Percentiles rank a stretch among this genome's conserved stretches.
These are phyloP conservation scores for Sphaerodactylus townsendi DNA, from an alignment of 2,113 vertebrate genomes.

Conservation along the genomic window DNA sequence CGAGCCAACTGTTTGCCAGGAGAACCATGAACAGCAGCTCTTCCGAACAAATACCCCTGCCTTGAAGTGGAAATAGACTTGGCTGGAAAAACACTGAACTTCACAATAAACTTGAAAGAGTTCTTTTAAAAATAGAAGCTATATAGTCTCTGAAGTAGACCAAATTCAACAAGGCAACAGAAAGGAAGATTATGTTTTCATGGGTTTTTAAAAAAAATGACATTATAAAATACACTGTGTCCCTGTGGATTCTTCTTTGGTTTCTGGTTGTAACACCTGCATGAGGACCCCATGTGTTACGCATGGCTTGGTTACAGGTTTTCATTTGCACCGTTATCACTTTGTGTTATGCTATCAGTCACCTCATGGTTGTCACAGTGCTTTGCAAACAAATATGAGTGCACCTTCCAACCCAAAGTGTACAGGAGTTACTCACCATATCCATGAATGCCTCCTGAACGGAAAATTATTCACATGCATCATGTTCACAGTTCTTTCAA, in stretches of 20 bases:
- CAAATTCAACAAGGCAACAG: neutral
- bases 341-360: slow-evolving; percentile 34
- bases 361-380: slow-evolving; percentile 56
- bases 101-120: neutral
- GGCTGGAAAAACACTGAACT: neutral
- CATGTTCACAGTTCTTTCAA: slow-evolving; percentile 84
- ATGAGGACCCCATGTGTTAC: slow-evolving; percentile 47
- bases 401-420: slow-evolving; percentile 55
- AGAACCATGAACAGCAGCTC: accelerated
- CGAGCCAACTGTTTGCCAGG: neutral
- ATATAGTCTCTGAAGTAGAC: neutral
- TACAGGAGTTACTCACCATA: slow-evolving; percentile 90
- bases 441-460: slow-evolving; percentile 98
- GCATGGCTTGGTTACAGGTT: slow-evolving; percentile 27
- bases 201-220: neutral
- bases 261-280: slow-evolving; percentile 17
- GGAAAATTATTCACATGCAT: slow-evolving; percentile 95
- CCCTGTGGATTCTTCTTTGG: slow-evolving; percentile 23
- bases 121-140: neutral
- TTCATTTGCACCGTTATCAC: slow-evolving; percentile 29
- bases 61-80: neutral
- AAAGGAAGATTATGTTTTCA: neutral
- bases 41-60: neutral
- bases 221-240: neutral
- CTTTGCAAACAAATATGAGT: slow-evolving; percentile 62